Evolutionary conservation across 2,113 vertebrate species (phyloP).

Genomic region (Neogale vison): DNA sequence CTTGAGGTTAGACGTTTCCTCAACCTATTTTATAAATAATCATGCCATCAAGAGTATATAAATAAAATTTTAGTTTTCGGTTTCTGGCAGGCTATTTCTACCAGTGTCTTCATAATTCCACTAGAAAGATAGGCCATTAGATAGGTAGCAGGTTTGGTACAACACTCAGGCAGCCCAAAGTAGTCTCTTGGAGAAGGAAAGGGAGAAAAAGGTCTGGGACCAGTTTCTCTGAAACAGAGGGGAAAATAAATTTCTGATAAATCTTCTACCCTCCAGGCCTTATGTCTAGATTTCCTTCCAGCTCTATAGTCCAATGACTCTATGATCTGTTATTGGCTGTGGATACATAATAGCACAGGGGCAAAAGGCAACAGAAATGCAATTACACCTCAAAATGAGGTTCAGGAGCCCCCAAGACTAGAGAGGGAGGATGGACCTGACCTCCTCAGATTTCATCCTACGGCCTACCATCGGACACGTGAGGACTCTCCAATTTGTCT

Average conservation of each 20-base stretch:
- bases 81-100: slow-evolving; percentile 45
- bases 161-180: neutral
- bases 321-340: neutral
- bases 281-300: neutral
- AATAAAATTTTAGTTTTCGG: slow-evolving; percentile 29
- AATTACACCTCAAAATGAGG: neutral
- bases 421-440: neutral
- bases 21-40: neutral
- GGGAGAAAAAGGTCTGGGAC: neutral
- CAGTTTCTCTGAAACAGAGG: slow-evolving; percentile 4
- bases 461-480: neutral
- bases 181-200: slow-evolving; percentile 27
- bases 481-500: neutral
- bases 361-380: neutral
- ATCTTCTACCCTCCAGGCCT: neutral
- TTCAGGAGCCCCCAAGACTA: neutral
- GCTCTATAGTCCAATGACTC: neutral
- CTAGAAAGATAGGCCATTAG: neutral
- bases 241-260: neutral
- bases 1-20: neutral
- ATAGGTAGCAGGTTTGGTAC: neutral
- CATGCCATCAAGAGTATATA: slow-evolving; percentile 24
- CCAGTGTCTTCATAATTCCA: neutral
- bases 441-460: neutral
- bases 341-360: neutral